A percentile compares a stretch with the other conserved stretches of the same genome.
These are phyloP conservation scores for Cottoperca gobio DNA, from an alignment of 2,797 vertebrate species.

Conservation along the genomic window DNA sequence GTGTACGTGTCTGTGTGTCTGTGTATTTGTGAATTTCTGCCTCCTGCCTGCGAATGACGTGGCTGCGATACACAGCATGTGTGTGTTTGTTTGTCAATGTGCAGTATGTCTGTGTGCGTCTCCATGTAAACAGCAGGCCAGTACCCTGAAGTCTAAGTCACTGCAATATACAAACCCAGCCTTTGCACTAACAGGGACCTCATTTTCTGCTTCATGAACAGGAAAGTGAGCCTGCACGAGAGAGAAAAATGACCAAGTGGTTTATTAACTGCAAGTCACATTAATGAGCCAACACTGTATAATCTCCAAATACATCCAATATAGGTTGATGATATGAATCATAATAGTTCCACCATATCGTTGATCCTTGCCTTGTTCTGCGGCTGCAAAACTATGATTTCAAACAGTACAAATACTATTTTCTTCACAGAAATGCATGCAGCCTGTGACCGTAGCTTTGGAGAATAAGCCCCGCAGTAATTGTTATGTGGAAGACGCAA, in stretches of 20 bases:
- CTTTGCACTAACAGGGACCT: constrained; percentile 73
- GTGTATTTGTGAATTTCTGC: constrained; percentile 48
- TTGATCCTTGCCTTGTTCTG: constrained; percentile 72
- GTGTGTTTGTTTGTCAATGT: constrained; percentile 64
- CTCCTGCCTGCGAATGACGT: constrained; percentile 57
- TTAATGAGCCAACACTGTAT: constrained; percentile 76
- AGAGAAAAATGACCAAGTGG: constrained; percentile 67
- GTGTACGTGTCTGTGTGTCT: constrained; percentile 57
- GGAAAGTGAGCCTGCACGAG: constrained; percentile 66
- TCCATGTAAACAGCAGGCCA: constrained; percentile 69
- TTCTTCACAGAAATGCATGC: constrained; percentile 19
- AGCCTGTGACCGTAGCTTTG: constrained; percentile 26
- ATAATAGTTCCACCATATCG: constrained; percentile 52
- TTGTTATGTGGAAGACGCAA: constrained; percentile 48
- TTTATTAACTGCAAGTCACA: constrained; percentile 75
- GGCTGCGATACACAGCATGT: constrained; percentile 24
- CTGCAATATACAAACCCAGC: constrained; percentile 60
- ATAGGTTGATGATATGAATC: constrained; percentile 70
- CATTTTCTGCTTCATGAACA: constrained; percentile 79
- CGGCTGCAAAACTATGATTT: constrained; percentile 33
- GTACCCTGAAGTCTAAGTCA: constrained; percentile 68
- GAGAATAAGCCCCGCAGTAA: constrained; percentile 47
- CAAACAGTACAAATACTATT: constrained; percentile 3
- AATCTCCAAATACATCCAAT: constrained; percentile 72
- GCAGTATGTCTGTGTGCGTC: constrained; percentile 54